Conservation (phyloP, 1,140 invertebrate species). For the Drosophila kepulauana region DNA sequence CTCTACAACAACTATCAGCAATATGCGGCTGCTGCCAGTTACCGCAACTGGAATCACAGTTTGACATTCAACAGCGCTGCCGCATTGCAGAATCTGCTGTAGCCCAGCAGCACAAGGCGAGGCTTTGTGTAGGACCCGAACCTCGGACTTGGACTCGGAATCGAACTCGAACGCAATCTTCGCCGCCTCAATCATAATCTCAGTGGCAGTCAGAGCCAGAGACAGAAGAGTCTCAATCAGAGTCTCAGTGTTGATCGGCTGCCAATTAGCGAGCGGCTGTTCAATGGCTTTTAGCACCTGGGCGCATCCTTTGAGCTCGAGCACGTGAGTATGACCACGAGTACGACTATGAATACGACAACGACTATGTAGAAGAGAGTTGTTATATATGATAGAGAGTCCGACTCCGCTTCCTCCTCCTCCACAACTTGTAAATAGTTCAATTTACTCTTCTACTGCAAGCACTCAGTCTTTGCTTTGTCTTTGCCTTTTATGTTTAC, state of each 20-base stretch:
- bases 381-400: background rate
- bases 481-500: conserved; percentile 55
- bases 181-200: background rate
- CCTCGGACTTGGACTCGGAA: background rate
- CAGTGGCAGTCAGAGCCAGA: background rate
- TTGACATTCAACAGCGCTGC: conserved; percentile 79
- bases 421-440: conserved; percentile 60
- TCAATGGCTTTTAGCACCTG: conserved; percentile 77
- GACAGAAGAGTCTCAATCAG: background rate
- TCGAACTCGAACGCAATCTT: background rate
- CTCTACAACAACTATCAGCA: conserved; percentile 83
- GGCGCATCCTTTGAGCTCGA: conserved; percentile 71
- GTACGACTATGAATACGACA: background rate
- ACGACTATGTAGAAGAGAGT: background rate
- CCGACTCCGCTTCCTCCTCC: conserved; percentile 18
- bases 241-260: conserved; percentile 1
- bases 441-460: conserved; percentile 47
- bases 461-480: conserved; percentile 47
- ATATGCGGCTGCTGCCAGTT: conserved; percentile 77
- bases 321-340: conserved; percentile 60
- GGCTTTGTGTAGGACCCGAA: conserved; percentile 53
- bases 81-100: conserved; percentile 80
- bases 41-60: conserved; percentile 82
- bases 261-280: conserved; percentile 67
- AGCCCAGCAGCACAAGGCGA: conserved; percentile 70